A percentile compares a stretch with the other conserved stretches of the same genome.
phyloP scores from a whole-genome alignment of 2,113 vertebrate species.

The Onychostoma macrolepis region DNA sequence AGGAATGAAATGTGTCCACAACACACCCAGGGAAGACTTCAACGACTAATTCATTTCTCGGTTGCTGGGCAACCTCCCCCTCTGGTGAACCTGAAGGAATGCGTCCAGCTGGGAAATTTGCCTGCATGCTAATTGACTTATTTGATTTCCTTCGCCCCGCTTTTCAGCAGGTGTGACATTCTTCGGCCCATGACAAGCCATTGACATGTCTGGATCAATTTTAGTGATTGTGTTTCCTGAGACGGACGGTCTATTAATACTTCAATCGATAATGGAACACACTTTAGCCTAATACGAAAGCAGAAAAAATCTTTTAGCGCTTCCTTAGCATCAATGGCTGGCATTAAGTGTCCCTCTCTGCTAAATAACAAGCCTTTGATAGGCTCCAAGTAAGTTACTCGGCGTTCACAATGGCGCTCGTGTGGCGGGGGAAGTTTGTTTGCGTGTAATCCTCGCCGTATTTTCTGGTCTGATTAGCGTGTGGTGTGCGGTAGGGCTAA shows the following conservation, averaged over 20 bases:
- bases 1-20: slow-evolving; percentile 41
- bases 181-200: slow-evolving; percentile 42
- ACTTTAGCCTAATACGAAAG: slow-evolving; percentile 32
- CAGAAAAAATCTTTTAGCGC: slow-evolving; percentile 9
- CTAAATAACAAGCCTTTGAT: slow-evolving; percentile 3
- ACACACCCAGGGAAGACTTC: slow-evolving; percentile 34
- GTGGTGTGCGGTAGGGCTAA: background rate
- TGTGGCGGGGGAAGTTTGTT: background rate
- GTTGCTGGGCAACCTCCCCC: slow-evolving; percentile 44
- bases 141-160: slow-evolving; percentile 21
- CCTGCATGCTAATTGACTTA: slow-evolving; percentile 47
- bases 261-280: slow-evolving; percentile 40
- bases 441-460: background rate
- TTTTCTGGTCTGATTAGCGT: slow-evolving; percentile 37
- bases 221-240: slow-evolving; percentile 23
- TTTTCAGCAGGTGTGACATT: slow-evolving; percentile 45
- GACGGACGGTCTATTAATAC: slow-evolving; percentile 48
- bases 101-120: slow-evolving; percentile 31
- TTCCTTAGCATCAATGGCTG: slow-evolving; percentile 18
- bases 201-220: slow-evolving; percentile 51
- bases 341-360: slow-evolving; percentile 11
- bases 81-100: slow-evolving; percentile 28
- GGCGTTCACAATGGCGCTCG: slow-evolving; percentile 2
- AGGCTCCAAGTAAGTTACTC: background rate
- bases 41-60: slow-evolving; percentile 45